These are phyloP conservation scores for Pollenia amentaria DNA, from an alignment of 2,888 invertebrate genomes.

Conservation along the genomic window DNA sequence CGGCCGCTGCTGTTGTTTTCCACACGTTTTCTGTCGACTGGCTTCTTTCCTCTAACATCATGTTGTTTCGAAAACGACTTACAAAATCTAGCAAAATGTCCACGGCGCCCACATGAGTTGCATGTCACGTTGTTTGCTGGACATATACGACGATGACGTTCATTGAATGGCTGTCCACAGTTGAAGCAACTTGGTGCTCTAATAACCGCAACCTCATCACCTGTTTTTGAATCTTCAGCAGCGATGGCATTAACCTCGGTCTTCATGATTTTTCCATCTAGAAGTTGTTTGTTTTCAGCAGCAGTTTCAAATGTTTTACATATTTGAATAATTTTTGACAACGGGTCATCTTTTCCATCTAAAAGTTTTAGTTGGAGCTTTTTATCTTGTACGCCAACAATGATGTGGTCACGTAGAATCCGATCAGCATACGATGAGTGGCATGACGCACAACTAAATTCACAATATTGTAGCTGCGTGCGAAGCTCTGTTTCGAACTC, in stretches of 20 bases:
- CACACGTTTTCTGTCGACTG: no score
- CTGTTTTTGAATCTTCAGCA: constrained; percentile 5
- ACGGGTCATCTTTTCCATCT: constrained; percentile 68
- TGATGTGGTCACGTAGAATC: constrained; percentile 71
- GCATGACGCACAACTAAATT: constrained; percentile 69
- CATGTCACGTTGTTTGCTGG: neutral
- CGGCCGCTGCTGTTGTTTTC: no score
- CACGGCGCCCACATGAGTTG: neutral
- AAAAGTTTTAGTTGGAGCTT: constrained; percentile 63
- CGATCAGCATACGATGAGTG: constrained; percentile 65
- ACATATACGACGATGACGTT: constrained; percentile 33
- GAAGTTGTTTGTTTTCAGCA: constrained; percentile 57
- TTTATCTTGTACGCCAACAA: constrained; percentile 70
- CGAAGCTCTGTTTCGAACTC: constrained; percentile 74
- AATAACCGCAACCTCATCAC: constrained; percentile 11
- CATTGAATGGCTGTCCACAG: constrained; percentile 58
- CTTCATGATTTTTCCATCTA: constrained; percentile 31
- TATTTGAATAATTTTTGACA: constrained; percentile 64
- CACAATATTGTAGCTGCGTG: constrained; percentile 67
- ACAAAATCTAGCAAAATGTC: no score
- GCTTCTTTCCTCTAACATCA: no score
- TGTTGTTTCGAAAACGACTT: no score
- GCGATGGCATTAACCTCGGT: neutral
- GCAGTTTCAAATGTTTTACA: constrained; percentile 66
- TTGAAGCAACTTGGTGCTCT: constrained; percentile 49